A percentile compares a stretch with the other conserved stretches of the same genome.
These are phyloP conservation scores for Acanthopagrus latus DNA, from an alignment of 2,797 vertebrate species.

Conservation along the genomic window DNA sequence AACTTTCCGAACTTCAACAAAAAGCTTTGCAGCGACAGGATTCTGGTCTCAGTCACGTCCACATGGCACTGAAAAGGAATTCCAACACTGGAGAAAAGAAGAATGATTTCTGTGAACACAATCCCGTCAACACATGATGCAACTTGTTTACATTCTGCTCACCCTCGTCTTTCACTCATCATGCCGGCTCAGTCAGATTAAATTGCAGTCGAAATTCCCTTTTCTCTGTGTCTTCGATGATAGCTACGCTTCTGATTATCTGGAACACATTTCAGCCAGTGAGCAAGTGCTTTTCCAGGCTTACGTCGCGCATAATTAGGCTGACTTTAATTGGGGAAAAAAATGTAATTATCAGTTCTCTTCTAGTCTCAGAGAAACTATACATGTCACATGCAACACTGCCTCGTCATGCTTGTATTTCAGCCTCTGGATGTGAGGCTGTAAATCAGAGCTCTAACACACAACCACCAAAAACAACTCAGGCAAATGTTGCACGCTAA, in stretches of 20 bases:
- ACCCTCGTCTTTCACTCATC: too few relatives aligned
- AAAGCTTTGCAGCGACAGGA: too few relatives aligned
- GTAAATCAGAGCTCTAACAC: slow-evolving; percentile 11
- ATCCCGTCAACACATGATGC: not conserved
- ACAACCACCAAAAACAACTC: not conserved
- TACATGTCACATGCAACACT: not conserved
- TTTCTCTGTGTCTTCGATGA: not conserved
- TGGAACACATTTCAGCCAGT: not conserved
- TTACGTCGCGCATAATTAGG: slow-evolving; percentile 6
- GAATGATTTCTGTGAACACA: not conserved
- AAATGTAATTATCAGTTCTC: not conserved
- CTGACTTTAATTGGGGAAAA: slow-evolving; percentile 7
- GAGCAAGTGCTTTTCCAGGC: not conserved
- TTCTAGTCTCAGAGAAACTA: slow-evolving; percentile 4
- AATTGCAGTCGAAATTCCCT: not conserved
- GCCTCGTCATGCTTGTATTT: not conserved
- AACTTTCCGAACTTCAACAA: not conserved
- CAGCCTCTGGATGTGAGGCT: slow-evolving; percentile 13
- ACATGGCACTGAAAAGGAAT: too few relatives aligned
- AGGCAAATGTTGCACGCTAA: slow-evolving; percentile 8
- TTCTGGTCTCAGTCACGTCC: too few relatives aligned
- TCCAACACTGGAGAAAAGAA: not conserved
- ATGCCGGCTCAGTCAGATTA: too few relatives aligned
- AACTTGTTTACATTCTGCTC: not conserved
- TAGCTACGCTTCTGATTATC: too few relatives aligned